phyloP scores from a whole-genome alignment of 2,113 vertebrate species.

The Gnathonemus echidnorhynchus region DNA sequence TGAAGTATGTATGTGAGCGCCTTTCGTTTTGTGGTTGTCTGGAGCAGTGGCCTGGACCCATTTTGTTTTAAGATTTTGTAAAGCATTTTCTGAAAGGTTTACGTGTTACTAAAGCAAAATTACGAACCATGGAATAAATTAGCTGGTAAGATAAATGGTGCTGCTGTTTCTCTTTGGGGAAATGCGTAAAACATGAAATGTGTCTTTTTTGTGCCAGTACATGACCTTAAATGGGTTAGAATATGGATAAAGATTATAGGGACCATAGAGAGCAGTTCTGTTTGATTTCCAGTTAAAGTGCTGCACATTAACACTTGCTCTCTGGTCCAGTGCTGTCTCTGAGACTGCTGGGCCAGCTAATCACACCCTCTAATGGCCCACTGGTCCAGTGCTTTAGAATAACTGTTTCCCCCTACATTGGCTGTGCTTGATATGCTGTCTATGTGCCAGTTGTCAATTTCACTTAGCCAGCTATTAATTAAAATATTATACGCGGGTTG shows the following conservation, averaged over 20 bases:
- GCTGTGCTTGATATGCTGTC: neutral
- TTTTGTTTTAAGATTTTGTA: neutral
- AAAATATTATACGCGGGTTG: neutral
- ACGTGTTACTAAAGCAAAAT: neutral
- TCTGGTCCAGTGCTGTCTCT: neutral
- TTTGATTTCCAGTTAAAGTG: neutral
- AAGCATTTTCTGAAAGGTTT: neutral
- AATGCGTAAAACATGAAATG: neutral
- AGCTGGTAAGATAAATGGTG: neutral
- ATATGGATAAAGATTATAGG: constrained; percentile 1
- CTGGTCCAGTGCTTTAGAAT: neutral
- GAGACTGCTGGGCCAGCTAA: neutral
- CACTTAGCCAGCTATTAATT: neutral
- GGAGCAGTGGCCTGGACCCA: too few relatives aligned
- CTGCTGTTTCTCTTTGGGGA: neutral
- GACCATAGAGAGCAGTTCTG: neutral
- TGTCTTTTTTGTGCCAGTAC: neutral
- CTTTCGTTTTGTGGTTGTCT: constrained; percentile 1
- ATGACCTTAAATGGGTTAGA: neutral
- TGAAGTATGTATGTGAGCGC: constrained; percentile 12
- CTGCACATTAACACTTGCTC: neutral
- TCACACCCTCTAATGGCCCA: neutral
- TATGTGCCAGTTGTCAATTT: neutral
- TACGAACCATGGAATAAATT: neutral
- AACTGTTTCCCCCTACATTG: neutral